Base-by-base conservation (phyloP, 1,140 invertebrate species). In the Campoletis sonorensis region DNA sequence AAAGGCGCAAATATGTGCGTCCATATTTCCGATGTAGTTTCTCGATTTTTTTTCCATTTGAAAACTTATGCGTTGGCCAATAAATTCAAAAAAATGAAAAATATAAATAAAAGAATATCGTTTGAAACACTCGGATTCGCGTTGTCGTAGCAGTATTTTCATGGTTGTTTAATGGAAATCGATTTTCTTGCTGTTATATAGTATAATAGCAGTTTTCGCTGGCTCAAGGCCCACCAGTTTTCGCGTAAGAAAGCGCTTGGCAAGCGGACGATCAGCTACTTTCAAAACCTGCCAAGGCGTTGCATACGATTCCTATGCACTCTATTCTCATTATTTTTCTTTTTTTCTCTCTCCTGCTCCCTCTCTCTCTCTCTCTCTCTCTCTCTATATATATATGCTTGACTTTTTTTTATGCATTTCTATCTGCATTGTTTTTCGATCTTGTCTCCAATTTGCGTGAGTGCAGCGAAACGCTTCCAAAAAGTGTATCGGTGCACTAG, bases 381-480 rank as follows among this genome's bases (percentile, higher is more conserved):
- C 58, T 4, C n/a, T 10, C 16, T 21, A 10, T 61, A 1, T 61
- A 10, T 61, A n/a, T 61, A 51, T 51, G n/a, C 26, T 64, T 13
- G 23, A 70, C 40, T 71, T 70, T 37, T 78, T 78, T 79, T 79
- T 78, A 1, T 45, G 8, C 40, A 45, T 45, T 79, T 82, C 67
- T 64, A 5, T 61, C 45, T 27, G 80, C 80, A 81, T 81, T 81
- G 80, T 81, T 81, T 81, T 78, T 76, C 81, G 81, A 79, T 82
- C 81, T 78, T 68, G 79, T 51, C 81, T 79, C 78, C 77, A 82
- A 82, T 82, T 82, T 82, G 81, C 81, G 70, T 82, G 75, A 82
- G 81, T 82, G 81, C 67, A 70, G 81, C 40, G 23, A 64, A 71
- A 79, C 37, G 37, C 37, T 30, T 54, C n/a, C 18, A 27, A 15